Percentiles rank a stretch among this genome's conserved stretches.
Evolutionary conservation across 2,888 invertebrate genomes (phyloP).

Genomic region (Drosophila planitibia): DNA sequence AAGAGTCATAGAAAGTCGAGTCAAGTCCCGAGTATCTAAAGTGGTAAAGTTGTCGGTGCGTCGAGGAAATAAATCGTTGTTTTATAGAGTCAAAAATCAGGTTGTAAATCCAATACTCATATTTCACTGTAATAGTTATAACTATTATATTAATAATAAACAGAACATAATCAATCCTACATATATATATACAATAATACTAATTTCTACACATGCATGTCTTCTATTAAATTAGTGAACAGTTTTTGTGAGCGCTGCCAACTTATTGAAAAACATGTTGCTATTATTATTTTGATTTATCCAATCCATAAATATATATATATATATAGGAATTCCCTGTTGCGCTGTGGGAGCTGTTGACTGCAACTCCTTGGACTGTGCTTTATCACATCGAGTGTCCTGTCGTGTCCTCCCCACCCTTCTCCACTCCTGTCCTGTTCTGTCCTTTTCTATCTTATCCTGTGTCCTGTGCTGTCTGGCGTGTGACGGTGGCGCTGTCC

Average conservation of each 20-base stretch:
- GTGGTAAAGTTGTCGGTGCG: too few species aligned
- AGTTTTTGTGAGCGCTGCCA: background rate
- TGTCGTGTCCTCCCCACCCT: background rate
- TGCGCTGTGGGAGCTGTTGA: background rate
- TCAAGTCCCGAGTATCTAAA: too few species aligned
- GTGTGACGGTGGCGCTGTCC: conserved; percentile 36
- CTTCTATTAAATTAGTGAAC: background rate
- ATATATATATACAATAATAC: too few species aligned
- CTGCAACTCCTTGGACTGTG: background rate
- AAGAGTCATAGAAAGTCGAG: too few species aligned
- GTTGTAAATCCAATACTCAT: too few species aligned
- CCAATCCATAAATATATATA: background rate
- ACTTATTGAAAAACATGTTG: background rate
- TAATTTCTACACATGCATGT: too few species aligned
- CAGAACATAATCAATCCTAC: too few species aligned
- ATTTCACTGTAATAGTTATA: too few species aligned
- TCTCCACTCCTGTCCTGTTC: background rate
- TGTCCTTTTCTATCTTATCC: background rate
- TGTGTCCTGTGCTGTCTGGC: conserved; percentile 10
- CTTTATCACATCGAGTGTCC: conserved; percentile 1
- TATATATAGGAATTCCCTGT: background rate
- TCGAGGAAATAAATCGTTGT: too few species aligned
- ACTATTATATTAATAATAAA: too few species aligned
- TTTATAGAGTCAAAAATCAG: too few species aligned
- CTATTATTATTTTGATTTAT: background rate